phyloP scores from a whole-genome alignment of 2,888 invertebrate genomes.

The Nephrotoma guestfalica region DNA sequence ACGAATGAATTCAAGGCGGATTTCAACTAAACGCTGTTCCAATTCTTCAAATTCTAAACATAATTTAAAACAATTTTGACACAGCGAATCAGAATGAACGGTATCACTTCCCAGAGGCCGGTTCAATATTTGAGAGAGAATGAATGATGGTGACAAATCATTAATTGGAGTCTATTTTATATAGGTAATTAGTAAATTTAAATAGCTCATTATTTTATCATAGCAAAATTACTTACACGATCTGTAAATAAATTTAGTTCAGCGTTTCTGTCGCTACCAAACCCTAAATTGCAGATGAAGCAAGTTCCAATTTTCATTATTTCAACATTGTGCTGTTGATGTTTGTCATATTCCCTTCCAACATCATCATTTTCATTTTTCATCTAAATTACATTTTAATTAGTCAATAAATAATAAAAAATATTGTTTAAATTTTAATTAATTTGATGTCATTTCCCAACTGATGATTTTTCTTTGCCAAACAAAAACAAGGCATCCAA shows the following conservation, averaged over 20 bases:
- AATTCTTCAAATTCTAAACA: conserved; percentile 47
- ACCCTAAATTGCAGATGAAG: neutral
- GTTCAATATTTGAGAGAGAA: conserved; percentile 14
- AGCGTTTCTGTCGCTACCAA: neutral
- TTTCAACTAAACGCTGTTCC: conserved; percentile 36
- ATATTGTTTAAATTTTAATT: neutral
- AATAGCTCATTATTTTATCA: neutral
- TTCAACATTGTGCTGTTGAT: neutral
- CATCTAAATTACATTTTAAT: neutral
- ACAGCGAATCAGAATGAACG: conserved; percentile 42
- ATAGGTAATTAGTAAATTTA: neutral
- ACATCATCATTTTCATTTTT: neutral
- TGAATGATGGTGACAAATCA: conserved; percentile 9
- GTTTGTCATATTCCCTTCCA: neutral
- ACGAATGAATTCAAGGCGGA: conserved; percentile 37
- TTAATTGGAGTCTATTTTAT: neutral
- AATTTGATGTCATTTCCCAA: neutral
- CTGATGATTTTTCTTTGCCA: neutral
- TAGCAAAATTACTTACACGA: neutral
- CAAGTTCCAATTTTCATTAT: neutral
- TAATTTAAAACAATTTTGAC: conserved; percentile 51
- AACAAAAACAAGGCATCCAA: conserved; percentile 3
- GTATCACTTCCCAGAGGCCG: conserved; percentile 33
- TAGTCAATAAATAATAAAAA: neutral
- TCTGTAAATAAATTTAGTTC: neutral